These are phyloP conservation scores for Tricholaema leucomelas DNA, from an alignment of 2,113 vertebrate genomes.

Conservation along the genomic window DNA sequence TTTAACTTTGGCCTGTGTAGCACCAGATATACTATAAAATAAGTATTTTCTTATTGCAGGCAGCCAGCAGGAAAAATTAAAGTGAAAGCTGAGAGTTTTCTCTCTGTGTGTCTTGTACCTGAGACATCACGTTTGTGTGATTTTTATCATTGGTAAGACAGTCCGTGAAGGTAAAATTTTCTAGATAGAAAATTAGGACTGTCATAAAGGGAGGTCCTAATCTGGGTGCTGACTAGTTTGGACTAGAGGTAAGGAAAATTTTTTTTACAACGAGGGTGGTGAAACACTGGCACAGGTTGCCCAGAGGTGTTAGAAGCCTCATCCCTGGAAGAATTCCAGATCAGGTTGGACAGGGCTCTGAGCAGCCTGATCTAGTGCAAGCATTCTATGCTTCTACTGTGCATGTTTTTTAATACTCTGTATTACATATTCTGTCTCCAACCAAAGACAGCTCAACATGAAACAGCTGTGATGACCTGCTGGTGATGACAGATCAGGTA, in stretches of 20 bases:
- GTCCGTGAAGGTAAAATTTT: not conserved
- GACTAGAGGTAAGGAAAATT: no score
- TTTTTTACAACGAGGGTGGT: not conserved
- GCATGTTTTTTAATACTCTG: not conserved
- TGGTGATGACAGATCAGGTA: not conserved
- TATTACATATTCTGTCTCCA: not conserved
- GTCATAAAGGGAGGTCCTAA: not conserved
- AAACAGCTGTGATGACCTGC: not conserved
- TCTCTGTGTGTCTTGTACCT: fast-evolving
- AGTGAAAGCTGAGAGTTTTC: not conserved
- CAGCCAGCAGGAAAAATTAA: not conserved
- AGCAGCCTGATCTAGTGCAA: not conserved
- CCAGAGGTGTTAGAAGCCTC: not conserved
- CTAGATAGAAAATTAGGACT: not conserved
- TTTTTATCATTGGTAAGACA: not conserved
- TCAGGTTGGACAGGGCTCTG: not conserved
- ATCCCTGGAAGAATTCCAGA: not conserved
- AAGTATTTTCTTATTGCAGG: not conserved
- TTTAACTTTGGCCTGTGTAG: not conserved
- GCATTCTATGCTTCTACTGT: not conserved
- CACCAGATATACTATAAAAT: not conserved
- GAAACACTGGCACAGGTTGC: not conserved
- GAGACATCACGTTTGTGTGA: not conserved
- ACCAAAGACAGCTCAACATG: not conserved
- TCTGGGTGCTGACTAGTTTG: not conserved